Base-by-base conservation (phyloP, 2,888 invertebrate genomes). In the Druceiella hillmani region DNA sequence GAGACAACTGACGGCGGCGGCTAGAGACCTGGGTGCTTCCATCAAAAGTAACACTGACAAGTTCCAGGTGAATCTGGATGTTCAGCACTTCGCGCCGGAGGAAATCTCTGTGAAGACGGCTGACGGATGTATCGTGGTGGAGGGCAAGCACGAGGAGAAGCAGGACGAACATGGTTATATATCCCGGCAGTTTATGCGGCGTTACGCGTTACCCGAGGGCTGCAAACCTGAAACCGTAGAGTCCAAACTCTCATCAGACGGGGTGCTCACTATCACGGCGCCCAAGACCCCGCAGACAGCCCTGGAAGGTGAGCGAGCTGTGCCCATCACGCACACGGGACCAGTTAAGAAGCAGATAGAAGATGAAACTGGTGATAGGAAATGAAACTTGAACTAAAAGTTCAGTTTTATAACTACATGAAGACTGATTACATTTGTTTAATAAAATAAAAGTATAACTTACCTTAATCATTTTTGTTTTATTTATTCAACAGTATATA, bases 61-160 rank as follows among this genome's bases (percentile, higher is more conserved):
- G 42, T 65, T 60, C 40, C 60, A 61, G 49, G 57, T 65, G 38
- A 48, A 50, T 38, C 47, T 66, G 39, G 52, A 58, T 40, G 54
- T 61, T 6, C 61, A 58, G 44, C 59, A 64, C 44, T 66, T 62
- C 50, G 46, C 50, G 15, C 59, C 64, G 1, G 54, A 60, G 10
- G 64, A 66, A 17, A 59, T 65, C 40, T 50, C 52, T 2, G 55
- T 64, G 20, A 61, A 56, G 38, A 56, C 52, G 4, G 43, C 43
- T n/a, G 54, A 61, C 41, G 59, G 57, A 2, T 56, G 51, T 26
- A 50, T 66, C 25, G 53, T 63, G 4, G 53, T 66, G 2, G 61
- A 65, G 41, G 65, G 58, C 0, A 57, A 58, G 44, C 66, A 66
- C 30, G 61, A 62, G 12, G 66, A 66, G 40, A 65, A 55, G 44